phyloP scores from a whole-genome alignment of 2,113 vertebrate genomes.

The Ceuthmochares aereus region DNA sequence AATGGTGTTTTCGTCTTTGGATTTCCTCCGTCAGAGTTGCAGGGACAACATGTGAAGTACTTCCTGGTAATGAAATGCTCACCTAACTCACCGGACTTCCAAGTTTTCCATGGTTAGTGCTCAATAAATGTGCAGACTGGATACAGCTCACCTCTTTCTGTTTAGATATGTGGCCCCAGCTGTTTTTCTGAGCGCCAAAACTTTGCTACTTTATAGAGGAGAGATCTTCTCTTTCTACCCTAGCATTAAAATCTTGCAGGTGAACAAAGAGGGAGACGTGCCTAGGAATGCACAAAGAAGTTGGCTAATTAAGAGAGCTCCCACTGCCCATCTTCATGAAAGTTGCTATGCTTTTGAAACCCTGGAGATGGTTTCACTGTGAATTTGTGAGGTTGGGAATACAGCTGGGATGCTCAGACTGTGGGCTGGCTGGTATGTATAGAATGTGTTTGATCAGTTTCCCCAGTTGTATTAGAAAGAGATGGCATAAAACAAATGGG shows the following conservation, averaged over 20 bases:
- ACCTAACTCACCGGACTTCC: neutral
- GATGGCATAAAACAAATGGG: slow-evolving; percentile 64
- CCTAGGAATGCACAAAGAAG: slow-evolving; percentile 41
- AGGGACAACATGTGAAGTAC: neutral
- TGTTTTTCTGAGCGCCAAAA: neutral
- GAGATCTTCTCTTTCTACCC: neutral
- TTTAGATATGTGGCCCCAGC: neutral
- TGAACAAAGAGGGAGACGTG: slow-evolving; percentile 40
- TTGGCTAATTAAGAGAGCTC: slow-evolving; percentile 54
- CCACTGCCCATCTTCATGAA: slow-evolving; percentile 61
- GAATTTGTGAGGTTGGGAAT: slow-evolving; percentile 74
- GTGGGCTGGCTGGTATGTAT: slow-evolving; percentile 77
- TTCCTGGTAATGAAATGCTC: neutral
- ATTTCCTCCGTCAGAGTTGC: neutral
- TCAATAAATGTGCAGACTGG: neutral
- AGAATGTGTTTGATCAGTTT: slow-evolving; percentile 84
- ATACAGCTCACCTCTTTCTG: slow-evolving; percentile 10
- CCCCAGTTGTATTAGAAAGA: slow-evolving; percentile 68
- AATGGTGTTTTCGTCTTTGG: neutral
- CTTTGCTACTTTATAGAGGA: neutral
- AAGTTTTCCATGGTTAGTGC: neutral
- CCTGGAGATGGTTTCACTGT: slow-evolving; percentile 68
- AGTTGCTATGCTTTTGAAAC: slow-evolving; percentile 68
- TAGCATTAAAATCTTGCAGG: slow-evolving; percentile 31
- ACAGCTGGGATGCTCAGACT: slow-evolving; percentile 75